Evolutionary conservation across 92 coral and sea anemone species (phyloP), one percentile per base, ranked within the genome.

Genomic region (Galaxea fascicularis): DNA sequence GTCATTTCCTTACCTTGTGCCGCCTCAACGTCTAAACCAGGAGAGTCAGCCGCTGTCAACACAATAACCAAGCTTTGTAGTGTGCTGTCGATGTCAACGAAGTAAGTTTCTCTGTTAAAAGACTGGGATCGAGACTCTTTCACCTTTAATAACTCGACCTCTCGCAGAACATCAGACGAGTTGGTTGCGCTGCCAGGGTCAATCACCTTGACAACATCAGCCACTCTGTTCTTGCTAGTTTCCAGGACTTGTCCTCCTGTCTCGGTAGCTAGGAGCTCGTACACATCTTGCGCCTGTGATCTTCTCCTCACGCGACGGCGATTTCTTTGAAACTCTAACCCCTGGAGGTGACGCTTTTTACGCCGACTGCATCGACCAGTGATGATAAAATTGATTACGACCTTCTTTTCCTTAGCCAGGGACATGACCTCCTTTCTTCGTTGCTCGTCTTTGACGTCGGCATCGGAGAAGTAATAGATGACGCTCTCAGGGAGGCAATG

Each of bases 241-340:
- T 69, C 24, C 12, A 92, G 53, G 15, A 92, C 86, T 49, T 92
- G 95, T 16, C 95, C 95, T 4, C 95, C 95, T 5, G 92, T 89
- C 31, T 70, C 64, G 24, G 90, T 85, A 11, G 95, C 95, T 20
- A 92, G 82, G 25, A 20, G 44, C 77, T 89, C 76, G 81, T 84
- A 89, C 47, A 92, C 53, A 0, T 74, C 82, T 44, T 74, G 65
- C 62, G 72, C 84, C 41, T 85, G 67, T 20, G 57, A 4, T 30
- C 60, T 85, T 75, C 91, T 82, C 71, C 60, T 74, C 13, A 22
- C 10, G 15, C 90, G 87, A 12, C 39, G 59, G 18, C 15, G 22
- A 31, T 47, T 27, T 73, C 25, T 35, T 15, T 41, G 20, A 41
- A 20, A 15, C 51, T 4, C 65, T 24, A 74, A 13, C 59, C 53